Evolutionary conservation across 2,888 invertebrate genomes (phyloP).

Genomic region (Thymelicus sylvestris): DNA sequence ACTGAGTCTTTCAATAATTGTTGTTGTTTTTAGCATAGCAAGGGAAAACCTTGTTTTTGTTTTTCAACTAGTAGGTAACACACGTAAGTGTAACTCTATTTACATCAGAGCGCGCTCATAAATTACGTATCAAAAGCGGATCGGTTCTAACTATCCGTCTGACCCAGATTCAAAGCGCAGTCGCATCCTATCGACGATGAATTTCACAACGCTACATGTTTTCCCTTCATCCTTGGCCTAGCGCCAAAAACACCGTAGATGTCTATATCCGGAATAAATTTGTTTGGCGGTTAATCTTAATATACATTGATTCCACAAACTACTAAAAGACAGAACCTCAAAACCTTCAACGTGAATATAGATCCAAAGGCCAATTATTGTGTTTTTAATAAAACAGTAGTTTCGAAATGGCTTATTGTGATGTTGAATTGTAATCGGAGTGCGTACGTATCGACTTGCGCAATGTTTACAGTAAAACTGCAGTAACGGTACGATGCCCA

Average conservation of each 20-base stretch:
- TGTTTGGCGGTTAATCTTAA: neutral
- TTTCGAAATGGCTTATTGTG: slow-evolving; percentile 8
- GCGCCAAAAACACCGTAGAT: slow-evolving; percentile 41
- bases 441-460: slow-evolving; percentile 13
- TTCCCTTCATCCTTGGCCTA: slow-evolving; percentile 43
- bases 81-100: slow-evolving; percentile 11
- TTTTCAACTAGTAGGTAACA: neutral
- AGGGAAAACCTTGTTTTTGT: slow-evolving; percentile 3
- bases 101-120: slow-evolving; percentile 27
- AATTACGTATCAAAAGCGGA: slow-evolving; percentile 40
- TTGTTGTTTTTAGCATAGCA: neutral
- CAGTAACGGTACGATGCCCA: slow-evolving; percentile 13
- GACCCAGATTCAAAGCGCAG: slow-evolving; percentile 63
- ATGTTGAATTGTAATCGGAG: slow-evolving; percentile 3
- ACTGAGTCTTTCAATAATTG: neutral
- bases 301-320: slow-evolving; percentile 4
- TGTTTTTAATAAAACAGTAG: neutral
- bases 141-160: slow-evolving; percentile 52
- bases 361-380: neutral
- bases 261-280: slow-evolving; percentile 12
- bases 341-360: neutral
- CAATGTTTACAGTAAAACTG: slow-evolving; percentile 25
- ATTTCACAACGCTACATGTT: slow-evolving; percentile 49
- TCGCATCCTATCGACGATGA: slow-evolving; percentile 52
- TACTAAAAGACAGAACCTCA: slow-evolving; percentile 3